Base-by-base conservation (phyloP, 2,113 vertebrate genomes). In the Xiphophorus maculatus region DNA sequence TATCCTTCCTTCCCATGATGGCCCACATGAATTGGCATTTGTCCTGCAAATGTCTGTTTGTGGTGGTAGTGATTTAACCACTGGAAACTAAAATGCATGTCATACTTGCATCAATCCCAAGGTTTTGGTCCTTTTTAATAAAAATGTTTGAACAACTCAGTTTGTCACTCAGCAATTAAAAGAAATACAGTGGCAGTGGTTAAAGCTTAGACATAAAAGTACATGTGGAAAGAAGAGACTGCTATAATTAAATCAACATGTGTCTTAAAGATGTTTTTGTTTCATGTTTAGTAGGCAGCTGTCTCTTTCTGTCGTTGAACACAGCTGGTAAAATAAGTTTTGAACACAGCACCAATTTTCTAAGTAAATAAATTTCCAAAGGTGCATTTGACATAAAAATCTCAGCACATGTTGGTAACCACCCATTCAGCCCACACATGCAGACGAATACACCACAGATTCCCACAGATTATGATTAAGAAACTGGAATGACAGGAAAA, bases 11-110 rank as follows among this genome's bases (percentile, higher is more conserved):
- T 48, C 44, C 44, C 44, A 17, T 19, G 95, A 95, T 95, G 95
- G 95, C 94, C 95, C 94, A 95, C 92, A 40, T 93, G 94, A 95
- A 96, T 96, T 96, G 96, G 96, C 95, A 94, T 58, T 93, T 94
- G 92, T 94, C 93, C 94, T 94, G 94, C 95, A 94, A 96, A 95
- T 94, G 33, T 94, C 25, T 66, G 40, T 65, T 35, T 77, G 81
- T 69, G 83, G 73, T 4, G 37, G 51, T 15, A 0, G 69, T 63
- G 70, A 30, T 72, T 74, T 69, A 77, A 77, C 58, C 35, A 22
- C 19, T 35, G 51, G 58, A 75, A 74, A 80, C 61, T 71, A 40
- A 63, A 74, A 17, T 70, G 33, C 28, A 19, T 71, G 29, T 83
- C 76, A 74, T 79, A 70, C 65, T 37, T 28, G 61, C 5, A 42